phyloP scores from a whole-genome alignment of 2,797 vertebrate genomes.

The Xenops minutus region DNA sequence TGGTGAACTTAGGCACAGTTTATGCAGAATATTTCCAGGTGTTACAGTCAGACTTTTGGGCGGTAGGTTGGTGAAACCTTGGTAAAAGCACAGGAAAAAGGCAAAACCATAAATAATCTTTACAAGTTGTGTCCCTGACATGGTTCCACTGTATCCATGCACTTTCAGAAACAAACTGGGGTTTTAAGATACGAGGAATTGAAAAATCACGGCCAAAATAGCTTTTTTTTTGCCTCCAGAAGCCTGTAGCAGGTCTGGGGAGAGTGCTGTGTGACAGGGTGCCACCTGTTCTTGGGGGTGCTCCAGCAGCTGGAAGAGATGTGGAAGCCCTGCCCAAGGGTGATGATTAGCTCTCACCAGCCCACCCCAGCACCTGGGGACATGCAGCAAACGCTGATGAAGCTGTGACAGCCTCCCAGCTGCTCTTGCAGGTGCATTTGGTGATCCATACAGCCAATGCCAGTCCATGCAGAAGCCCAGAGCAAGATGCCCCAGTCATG shows the following conservation, averaged over 20 bases:
- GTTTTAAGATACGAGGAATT: neutral
- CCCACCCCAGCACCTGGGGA: neutral
- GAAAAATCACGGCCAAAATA: neutral
- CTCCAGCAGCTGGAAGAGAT: neutral
- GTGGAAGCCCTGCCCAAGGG: accelerated
- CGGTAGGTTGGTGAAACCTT: neutral
- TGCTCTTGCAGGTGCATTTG: neutral
- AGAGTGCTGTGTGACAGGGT: neutral
- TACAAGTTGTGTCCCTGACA: neutral
- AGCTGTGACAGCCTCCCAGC: neutral
- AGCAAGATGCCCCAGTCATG: accelerated
- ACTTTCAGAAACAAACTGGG: neutral
- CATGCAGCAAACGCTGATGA: neutral
- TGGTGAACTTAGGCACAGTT: constrained; percentile 23
- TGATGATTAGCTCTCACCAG: neutral
- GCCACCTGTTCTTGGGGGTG: accelerated
- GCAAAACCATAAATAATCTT: neutral
- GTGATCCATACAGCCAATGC: neutral
- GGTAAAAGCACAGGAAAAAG: constrained; percentile 14
- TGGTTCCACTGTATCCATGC: neutral
- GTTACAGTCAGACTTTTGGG: constrained; percentile 27
- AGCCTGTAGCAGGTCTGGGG: neutral
- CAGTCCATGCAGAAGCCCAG: accelerated
- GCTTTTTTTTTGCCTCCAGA: neutral
- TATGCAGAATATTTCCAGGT: neutral